These are phyloP conservation scores for Sterrhoptilus dennistouni DNA, from an alignment of 2,113 vertebrate genomes.

Conservation along the genomic window DNA sequence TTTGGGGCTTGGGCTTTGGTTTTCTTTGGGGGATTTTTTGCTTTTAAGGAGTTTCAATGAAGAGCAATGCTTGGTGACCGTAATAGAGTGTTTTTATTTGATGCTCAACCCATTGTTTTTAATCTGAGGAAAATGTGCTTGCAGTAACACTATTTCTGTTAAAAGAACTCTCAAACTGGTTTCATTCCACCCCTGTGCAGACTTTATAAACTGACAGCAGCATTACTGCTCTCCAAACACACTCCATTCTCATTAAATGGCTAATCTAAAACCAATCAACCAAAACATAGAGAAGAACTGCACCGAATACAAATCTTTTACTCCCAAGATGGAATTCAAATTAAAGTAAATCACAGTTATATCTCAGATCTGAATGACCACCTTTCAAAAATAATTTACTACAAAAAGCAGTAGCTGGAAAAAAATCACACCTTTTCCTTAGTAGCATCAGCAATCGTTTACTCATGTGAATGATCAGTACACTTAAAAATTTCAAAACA, in stretches of 20 bases:
- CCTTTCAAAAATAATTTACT: slow-evolving; percentile 1
- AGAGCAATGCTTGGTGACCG: neutral
- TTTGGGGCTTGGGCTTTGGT: rapidly evolving
- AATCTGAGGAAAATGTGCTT: slow-evolving; percentile 28
- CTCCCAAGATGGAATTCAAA: slow-evolving; percentile 4
- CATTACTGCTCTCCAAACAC: slow-evolving; percentile 72
- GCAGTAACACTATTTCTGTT: slow-evolving; percentile 29
- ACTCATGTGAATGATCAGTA: neutral
- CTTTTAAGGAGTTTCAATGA: neutral
- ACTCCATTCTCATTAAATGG: slow-evolving; percentile 81
- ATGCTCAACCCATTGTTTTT: slow-evolving; percentile 15
- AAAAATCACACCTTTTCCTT: neutral
- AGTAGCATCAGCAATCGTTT: neutral
- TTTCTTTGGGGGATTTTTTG: neutral
- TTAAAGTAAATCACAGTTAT: slow-evolving; percentile 52
- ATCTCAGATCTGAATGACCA: slow-evolving; percentile 14
- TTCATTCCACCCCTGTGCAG: slow-evolving; percentile 61
- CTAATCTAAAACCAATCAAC: slow-evolving; percentile 76
- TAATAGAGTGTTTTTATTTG: slow-evolving; percentile 23
- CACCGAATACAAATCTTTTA: slow-evolving; percentile 56
- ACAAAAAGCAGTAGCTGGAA: neutral
- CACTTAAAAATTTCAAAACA: neutral
- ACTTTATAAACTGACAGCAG: slow-evolving; percentile 73
- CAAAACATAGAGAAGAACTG: slow-evolving; percentile 52
- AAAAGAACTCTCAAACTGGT: slow-evolving; percentile 49